Conservation (phyloP, 2,113 vertebrate species). For the Apteryx mantelli region DNA sequence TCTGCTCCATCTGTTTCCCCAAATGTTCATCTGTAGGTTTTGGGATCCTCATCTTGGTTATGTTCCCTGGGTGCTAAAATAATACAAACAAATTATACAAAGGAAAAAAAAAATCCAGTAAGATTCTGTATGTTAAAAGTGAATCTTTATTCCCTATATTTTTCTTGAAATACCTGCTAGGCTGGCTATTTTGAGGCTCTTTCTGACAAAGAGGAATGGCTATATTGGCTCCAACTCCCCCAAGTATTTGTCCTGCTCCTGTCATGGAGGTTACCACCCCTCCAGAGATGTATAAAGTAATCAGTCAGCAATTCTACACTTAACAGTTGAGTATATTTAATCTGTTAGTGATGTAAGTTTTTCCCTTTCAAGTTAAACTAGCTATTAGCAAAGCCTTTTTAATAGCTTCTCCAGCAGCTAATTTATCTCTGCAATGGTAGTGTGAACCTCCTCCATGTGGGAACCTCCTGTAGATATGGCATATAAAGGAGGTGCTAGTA, state of each 20-base stretch:
- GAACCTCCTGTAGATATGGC: neutral
- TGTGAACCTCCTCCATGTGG: neutral
- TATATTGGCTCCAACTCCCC: neutral
- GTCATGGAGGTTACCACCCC: neutral
- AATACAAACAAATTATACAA: slow-evolving; percentile 19
- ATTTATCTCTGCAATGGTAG: neutral
- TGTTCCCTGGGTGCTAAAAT: slow-evolving; percentile 25
- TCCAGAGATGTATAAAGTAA: neutral
- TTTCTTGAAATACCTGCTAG: neutral
- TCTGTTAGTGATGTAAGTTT: neutral
- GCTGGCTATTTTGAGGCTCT: neutral
- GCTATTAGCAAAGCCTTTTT: neutral
- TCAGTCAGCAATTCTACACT: neutral
- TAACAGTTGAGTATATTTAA: neutral
- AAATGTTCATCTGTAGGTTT: slow-evolving; percentile 23
- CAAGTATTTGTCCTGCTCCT: neutral
- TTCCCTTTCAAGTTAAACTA: neutral
- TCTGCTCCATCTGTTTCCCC: slow-evolving; percentile 60
- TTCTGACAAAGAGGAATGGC: neutral
- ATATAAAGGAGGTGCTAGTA: neutral
- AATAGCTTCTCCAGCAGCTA: neutral
- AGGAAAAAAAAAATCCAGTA: neutral
- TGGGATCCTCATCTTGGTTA: neutral
- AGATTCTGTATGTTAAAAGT: neutral
- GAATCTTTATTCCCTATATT: neutral